phyloP scores from a whole-genome alignment of 2,797 vertebrate genomes.

The Aratinga solstitialis region DNA sequence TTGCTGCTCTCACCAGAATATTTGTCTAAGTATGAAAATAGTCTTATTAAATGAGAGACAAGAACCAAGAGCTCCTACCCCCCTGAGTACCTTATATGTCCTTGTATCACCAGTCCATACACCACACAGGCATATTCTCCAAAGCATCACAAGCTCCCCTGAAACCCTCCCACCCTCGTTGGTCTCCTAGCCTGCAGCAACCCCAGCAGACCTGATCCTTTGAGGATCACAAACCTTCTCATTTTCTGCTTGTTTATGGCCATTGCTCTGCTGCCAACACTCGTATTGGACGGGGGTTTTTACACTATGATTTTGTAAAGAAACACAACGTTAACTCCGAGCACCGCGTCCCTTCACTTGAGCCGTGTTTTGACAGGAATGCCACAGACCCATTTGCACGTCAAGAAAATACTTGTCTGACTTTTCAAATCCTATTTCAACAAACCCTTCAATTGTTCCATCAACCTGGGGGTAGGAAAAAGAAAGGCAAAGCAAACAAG shows the following conservation, averaged over 20 bases:
- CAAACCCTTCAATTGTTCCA: background rate
- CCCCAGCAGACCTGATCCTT: background rate
- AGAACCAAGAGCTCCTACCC: background rate
- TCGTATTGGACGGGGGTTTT: rapidly evolving
- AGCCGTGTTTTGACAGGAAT: background rate
- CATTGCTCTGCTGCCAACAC: background rate
- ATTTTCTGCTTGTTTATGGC: background rate
- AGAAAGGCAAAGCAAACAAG: background rate
- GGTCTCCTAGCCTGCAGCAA: background rate
- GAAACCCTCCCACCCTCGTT: background rate
- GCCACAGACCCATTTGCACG: background rate
- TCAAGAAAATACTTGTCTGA: slow-evolving; percentile 7
- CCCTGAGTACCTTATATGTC: background rate
- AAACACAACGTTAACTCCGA: background rate
- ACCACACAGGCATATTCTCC: background rate
- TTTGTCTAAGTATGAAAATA: background rate
- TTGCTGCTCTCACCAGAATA: background rate
- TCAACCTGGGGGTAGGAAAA: background rate
- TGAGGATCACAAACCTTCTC: background rate
- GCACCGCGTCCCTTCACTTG: background rate
- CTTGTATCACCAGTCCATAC: rapidly evolving
- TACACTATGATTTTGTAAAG: background rate
- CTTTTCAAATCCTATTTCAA: background rate
- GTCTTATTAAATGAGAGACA: background rate
- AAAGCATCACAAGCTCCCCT: background rate